These are phyloP conservation scores for Cheilosia vulpina DNA, from an alignment of 2,888 invertebrate genomes.

Conservation along the genomic window DNA sequence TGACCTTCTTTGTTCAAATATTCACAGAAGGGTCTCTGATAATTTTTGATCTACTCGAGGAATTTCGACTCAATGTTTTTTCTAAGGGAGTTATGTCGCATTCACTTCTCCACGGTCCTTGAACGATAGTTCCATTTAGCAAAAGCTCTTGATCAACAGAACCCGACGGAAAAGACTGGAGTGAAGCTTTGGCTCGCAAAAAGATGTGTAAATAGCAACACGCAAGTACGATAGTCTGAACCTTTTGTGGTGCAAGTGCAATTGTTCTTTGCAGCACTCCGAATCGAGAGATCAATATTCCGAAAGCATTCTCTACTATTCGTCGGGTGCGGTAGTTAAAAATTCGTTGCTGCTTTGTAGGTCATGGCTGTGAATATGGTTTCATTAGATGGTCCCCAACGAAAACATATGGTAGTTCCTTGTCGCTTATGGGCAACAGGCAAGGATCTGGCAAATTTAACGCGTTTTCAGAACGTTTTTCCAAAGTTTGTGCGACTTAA, in stretches of 20 bases:
- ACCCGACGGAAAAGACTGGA: conserved; percentile 64
- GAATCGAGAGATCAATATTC: conserved; percentile 77
- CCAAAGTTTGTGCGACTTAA: conserved; percentile 15
- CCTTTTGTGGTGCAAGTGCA: conserved; percentile 66
- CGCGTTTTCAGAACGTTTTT: conserved; percentile 24
- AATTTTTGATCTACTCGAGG: conserved; percentile 35
- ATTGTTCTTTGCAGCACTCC: conserved; percentile 76
- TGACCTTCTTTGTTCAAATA: conserved; percentile 60
- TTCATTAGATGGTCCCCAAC: conserved; percentile 39
- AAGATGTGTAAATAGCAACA: conserved; percentile 76
- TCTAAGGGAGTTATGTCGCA: conserved; percentile 33
- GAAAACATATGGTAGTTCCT: conserved; percentile 27
- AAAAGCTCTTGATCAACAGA: conserved; percentile 41
- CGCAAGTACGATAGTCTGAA: conserved; percentile 53
- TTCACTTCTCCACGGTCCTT: conserved; percentile 57
- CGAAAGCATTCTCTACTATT: conserved; percentile 49
- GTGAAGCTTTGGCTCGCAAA: conserved; percentile 28
- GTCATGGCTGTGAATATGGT: conserved; percentile 20
- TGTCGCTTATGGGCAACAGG: conserved; percentile 13
- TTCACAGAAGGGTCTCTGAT: conserved; percentile 49
- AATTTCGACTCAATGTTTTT: conserved; percentile 32
- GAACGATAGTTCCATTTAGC: conserved; percentile 25
- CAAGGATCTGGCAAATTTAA: conserved; percentile 32
- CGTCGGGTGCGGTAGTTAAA: conserved; percentile 69
- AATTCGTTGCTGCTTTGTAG: conserved; percentile 20